A percentile compares a stretch with the other conserved stretches of the same genome.
Evolutionary conservation across 2,797 vertebrate genomes (phyloP).

Genomic region (Meriones psammophilus): DNA sequence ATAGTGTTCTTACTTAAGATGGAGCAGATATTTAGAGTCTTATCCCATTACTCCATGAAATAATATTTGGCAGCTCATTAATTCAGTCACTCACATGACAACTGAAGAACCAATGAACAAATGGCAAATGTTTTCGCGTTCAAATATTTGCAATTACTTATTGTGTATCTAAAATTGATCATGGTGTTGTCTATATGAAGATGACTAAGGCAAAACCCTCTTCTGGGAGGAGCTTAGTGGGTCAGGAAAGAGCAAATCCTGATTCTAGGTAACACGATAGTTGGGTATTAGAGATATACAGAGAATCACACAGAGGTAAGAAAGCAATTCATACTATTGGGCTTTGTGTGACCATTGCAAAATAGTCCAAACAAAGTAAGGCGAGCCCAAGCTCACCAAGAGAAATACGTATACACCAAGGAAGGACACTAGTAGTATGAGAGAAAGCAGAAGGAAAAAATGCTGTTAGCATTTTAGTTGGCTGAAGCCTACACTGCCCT

Average conservation of each 20-base stretch:
- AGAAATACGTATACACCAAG: background rate
- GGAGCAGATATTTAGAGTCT: background rate
- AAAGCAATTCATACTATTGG: background rate
- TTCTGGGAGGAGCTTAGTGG: background rate
- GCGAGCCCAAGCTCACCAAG: background rate
- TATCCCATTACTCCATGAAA: slow-evolving; percentile 15
- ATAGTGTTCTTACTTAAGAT: background rate
- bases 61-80: background rate
- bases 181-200: background rate
- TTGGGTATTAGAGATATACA: background rate
- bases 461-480: background rate
- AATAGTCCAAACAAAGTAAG: background rate
- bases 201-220: background rate
- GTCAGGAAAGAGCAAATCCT: background rate
- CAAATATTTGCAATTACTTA: background rate
- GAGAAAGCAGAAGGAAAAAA: background rate
- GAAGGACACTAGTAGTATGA: background rate
- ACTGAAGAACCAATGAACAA: background rate
- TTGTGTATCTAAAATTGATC: background rate
- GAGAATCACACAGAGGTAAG: background rate
- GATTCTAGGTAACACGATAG: background rate
- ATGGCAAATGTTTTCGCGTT: background rate
- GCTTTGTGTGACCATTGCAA: background rate
- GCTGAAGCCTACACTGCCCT: background rate
- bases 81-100: slow-evolving; percentile 9